phyloP scores from a whole-genome alignment of 2,113 vertebrate genomes.

The Monopterus albus region DNA sequence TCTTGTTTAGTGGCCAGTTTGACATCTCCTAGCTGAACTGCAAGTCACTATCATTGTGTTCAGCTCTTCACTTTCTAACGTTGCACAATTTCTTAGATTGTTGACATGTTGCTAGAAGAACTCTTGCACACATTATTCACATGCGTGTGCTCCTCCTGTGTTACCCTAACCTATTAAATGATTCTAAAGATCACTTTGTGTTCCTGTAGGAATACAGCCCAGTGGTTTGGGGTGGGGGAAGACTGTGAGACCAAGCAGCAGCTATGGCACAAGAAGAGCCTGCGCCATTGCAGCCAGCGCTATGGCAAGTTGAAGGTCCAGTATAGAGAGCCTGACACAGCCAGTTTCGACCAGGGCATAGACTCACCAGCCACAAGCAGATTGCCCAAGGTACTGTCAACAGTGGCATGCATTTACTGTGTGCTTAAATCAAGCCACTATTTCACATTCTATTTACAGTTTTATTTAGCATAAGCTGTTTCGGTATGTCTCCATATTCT shows the following conservation, averaged over 20 bases:
- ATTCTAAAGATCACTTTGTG: background rate
- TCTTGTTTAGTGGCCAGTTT: no score
- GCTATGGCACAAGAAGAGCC: conserved; percentile 92
- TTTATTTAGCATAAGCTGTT: background rate
- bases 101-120: no score
- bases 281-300: conserved; percentile 93
- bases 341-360: conserved; percentile 87
- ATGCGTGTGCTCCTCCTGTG: no score
- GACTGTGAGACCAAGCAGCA: conserved; percentile 91
- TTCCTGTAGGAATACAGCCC: conserved; percentile 85
- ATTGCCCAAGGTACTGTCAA: conserved; percentile 88
- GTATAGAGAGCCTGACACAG: conserved; percentile 87
- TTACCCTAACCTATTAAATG: background rate
- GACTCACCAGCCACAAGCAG: conserved; percentile 88
- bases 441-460: background rate
- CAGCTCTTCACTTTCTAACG: background rate
- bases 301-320: conserved; percentile 93
- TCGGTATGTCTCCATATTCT: no score
- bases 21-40: no score
- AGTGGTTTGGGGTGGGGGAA: conserved; percentile 94
- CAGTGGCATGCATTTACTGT: background rate
- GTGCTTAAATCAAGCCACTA: background rate
- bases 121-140: no score
- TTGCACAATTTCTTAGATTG: background rate
- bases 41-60: no score